Percentiles rank a stretch among this genome's conserved stretches.
Evolutionary conservation across 1,140 invertebrate species (phyloP).

Genomic region (Drosophila grimshawi): DNA sequence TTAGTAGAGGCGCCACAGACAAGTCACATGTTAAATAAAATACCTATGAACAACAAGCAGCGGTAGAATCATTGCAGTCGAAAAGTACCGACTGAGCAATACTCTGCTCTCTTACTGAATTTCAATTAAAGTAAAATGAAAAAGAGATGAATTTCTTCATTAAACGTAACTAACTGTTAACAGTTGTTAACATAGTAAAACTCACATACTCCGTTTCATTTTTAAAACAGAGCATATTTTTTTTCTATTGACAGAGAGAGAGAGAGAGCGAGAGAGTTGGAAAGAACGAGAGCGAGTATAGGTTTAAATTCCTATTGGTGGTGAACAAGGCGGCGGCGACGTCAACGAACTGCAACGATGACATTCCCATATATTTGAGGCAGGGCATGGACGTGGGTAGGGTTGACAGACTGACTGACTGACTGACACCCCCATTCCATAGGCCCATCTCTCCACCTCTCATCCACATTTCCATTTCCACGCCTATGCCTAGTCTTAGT

Average conservation of each 20-base stretch:
- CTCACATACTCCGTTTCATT: not conserved
- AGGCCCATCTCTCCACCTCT: no score
- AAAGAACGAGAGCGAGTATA: no score
- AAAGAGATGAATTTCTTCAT: no score
- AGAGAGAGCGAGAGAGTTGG: not conserved
- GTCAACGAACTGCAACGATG: slow-evolving; percentile 50
- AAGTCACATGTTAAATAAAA: slow-evolving; percentile 41
- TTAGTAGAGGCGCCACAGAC: slow-evolving; percentile 28
- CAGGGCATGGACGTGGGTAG: slow-evolving; percentile 12
- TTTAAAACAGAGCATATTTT: not conserved
- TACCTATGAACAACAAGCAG: not conserved
- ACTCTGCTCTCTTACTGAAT: not conserved
- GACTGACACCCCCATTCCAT: not conserved
- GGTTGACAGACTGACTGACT: no score
- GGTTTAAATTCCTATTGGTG: slow-evolving; percentile 33
- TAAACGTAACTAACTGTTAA: no score
- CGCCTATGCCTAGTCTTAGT: not conserved
- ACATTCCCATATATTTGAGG: slow-evolving; percentile 43
- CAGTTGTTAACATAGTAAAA: not conserved
- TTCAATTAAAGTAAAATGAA: no score
- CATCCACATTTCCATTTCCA: no score
- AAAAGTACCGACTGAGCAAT: not conserved
- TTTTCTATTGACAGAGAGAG: not conserved
- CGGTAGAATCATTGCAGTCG: not conserved
- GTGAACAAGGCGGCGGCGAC: slow-evolving; percentile 10